Percentiles rank a stretch among this genome's conserved stretches.
Evolutionary conservation across 1,140 invertebrate species (phyloP).

Genomic region (Idris sp.): DNA sequence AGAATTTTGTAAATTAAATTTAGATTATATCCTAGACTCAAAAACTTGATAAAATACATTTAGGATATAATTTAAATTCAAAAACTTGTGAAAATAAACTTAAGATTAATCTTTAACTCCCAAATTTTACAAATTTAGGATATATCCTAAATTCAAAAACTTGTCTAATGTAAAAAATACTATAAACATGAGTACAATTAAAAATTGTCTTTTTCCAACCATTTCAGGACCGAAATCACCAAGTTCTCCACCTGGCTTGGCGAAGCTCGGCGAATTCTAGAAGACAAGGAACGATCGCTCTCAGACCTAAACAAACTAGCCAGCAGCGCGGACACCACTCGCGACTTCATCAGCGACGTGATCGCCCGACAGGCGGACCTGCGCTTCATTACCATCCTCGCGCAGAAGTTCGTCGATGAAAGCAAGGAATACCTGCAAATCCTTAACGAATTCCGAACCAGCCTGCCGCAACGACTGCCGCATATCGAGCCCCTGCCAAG

Average conservation of each 20-base stretch:
- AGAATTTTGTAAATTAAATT: no score
- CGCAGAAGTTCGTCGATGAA: slow-evolving; percentile 96
- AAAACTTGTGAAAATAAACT: no score
- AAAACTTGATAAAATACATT: no score
- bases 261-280: slow-evolving; percentile 86
- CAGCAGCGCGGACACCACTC: slow-evolving; percentile 85
- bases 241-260: slow-evolving; percentile 92
- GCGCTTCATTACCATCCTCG: slow-evolving; percentile 95
- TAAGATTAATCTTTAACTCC: no score
- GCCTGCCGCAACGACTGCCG: slow-evolving; percentile 86
- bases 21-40: no score
- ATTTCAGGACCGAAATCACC: slow-evolving; percentile 84
- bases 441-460: slow-evolving; percentile 91
- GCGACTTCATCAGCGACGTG: slow-evolving; percentile 95
- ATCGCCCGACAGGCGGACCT: slow-evolving; percentile 96
- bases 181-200: no score
- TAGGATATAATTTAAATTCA: no score
- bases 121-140: no score
- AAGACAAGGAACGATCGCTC: slow-evolving; percentile 91
- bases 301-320: slow-evolving; percentile 87
- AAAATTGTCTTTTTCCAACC: no score
- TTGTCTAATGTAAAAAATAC: no score
- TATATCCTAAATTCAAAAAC: no score
- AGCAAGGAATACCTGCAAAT: slow-evolving; percentile 91
- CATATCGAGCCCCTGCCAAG: slow-evolving; percentile 84